Evolutionary conservation across 2,797 vertebrate genomes (phyloP), one percentile per base, ranked within the genome.

Genomic region (Echeneis naucrates): DNA sequence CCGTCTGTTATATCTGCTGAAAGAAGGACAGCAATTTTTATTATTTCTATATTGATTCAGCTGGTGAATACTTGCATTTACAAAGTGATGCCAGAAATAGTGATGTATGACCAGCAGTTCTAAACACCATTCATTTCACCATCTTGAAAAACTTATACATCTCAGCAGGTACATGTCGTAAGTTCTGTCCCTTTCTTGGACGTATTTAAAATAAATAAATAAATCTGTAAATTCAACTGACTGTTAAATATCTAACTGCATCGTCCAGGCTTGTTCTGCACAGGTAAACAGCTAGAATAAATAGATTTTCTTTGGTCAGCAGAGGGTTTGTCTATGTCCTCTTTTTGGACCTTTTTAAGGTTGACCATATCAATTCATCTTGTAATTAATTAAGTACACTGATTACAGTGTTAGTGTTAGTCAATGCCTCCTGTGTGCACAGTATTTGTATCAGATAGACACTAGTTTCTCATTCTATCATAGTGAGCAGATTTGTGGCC

Each of bases 401-500:
- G 30, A 35, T 35, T 37, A 30, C 21, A 38, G 14, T 52, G 14
- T 52, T n/a, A 9, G 3, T 45, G 26, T n/a, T 30, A 11, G 3
- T 30, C 26, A 27, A 17, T 27, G 30, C 23, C 40, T 24, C n/a
- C 14, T 35, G 2, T 53, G 12, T 37, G 2, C 50, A 38, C 3
- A 48, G n/a, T 38, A 30, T 59, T 61, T 51, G 12, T 48, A 72
- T 60, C 24, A 35, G 32, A 67, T 67, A 6, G 13, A 24, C 24
- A 51, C n/a, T 27, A 60, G 11, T 59, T 75, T 60, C 8, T 38
- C 23, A 17, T 72, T 42, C n/a, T 26, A 21, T 45, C 35, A 60
- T 16, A 53, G 57, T 30, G 40, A 69, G 30, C 68, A 77, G 67
- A 67, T 64, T 48, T 72, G 47, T 59, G 21, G 40, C 48, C 44